Evolutionary conservation across 2,888 invertebrate genomes (phyloP), one percentile per base, ranked within the genome.

Genomic region (Aricia artaxerxes): DNA sequence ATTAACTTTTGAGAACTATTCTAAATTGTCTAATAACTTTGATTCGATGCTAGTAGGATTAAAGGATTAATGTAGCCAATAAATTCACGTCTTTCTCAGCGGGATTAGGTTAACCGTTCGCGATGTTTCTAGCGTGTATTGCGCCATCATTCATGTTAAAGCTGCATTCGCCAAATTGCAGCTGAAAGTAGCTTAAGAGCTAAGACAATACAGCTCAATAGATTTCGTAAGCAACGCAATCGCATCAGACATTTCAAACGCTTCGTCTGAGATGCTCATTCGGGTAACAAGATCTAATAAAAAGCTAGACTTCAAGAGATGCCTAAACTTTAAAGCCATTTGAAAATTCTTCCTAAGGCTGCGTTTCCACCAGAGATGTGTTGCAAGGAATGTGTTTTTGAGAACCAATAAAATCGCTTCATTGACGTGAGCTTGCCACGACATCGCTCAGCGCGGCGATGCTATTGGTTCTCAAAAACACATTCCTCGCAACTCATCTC

Each of bases 91-190:
- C 64, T 64, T 31, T 64, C 49, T 2, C 49, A 64, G 11, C 4
- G 35, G 69, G 13, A 38, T 69, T 69, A 35, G 1, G 9, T 69
- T 0, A 11, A 69, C 4, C 35, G 16, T 35, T 31, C 35, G 69
- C 69, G 69, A 69, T 69, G 35, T 69, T 69, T 5, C 16, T 13
- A 69, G 35, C 13, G 35, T 35, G 1, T 69, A 69, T 69, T 69
- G 69, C 35, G 35, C 13, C 69, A 35, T 69, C 24, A 35, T 69
- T 69, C 35, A 69, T 69, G 69, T 35, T 13, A 1, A 35, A 35
- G 69, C 11, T 69, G 69, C 69, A 69, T 4, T 69, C 16, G 69
- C 35, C 69, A 69, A 69, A 16, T 35, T 69, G 69, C 24, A 69
- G 16, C 69, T 16, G 69, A 3, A 38, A 69, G 69, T 69, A 69